These are phyloP conservation scores for Pagrus major DNA, from an alignment of 2,113 vertebrate genomes.

Conservation along the genomic window DNA sequence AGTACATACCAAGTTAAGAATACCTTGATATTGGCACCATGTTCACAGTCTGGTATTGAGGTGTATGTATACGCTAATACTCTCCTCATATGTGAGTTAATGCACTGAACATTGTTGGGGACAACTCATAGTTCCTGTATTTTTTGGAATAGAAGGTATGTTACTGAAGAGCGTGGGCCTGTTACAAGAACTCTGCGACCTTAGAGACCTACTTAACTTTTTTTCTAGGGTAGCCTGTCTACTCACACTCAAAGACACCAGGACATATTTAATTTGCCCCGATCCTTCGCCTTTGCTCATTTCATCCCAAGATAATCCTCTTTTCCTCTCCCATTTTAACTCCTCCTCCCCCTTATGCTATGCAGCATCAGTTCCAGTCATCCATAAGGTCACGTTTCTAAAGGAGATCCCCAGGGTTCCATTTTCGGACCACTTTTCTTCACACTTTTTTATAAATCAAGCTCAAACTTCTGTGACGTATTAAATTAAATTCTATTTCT, in stretches of 20 bases:
- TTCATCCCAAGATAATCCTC: slow-evolving; percentile 59
- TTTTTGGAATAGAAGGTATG: not conserved
- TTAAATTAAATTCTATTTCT: not conserved
- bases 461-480: not conserved
- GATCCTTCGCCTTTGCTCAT: slow-evolving; percentile 39
- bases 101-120: not conserved
- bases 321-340: slow-evolving; percentile 50
- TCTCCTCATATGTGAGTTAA: not conserved
- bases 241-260: slow-evolving; percentile 76
- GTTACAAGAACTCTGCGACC: not conserved
- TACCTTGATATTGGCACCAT: not conserved
- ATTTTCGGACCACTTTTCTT: slow-evolving; percentile 4
- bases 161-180: not conserved
- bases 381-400: slow-evolving; percentile 19
- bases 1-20: not conserved
- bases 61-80: not conserved
- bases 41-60: not conserved
- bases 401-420: not conserved
- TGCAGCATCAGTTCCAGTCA: slow-evolving; percentile 49
- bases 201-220: slow-evolving; percentile 39
- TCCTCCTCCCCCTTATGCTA: slow-evolving; percentile 17
- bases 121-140: not conserved
- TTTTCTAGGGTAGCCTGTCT: slow-evolving; percentile 84
- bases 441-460: not conserved
- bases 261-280: slow-evolving; percentile 26